Evolutionary conservation across 2,888 invertebrate genomes (phyloP).

Genomic region (Timema podura): DNA sequence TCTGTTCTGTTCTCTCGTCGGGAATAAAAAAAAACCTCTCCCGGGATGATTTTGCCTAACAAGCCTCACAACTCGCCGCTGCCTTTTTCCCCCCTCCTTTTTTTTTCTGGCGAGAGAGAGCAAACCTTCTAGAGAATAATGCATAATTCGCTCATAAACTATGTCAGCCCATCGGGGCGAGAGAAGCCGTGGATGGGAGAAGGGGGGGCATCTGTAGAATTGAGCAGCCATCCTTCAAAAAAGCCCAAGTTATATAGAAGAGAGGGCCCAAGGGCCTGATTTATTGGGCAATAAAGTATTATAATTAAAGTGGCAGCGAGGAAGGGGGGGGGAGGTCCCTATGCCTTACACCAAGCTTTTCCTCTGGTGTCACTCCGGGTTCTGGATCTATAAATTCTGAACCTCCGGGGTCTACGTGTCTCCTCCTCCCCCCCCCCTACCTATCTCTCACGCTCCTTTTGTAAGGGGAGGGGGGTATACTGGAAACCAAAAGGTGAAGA

Average conservation of each 20-base stretch:
- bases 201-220: conserved; percentile 60
- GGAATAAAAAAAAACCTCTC: conserved; percentile 15
- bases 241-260: conserved; percentile 33
- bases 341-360: too few species aligned
- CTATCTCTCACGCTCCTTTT: conserved; percentile 13
- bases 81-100: conserved; percentile 5
- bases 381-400: conserved; percentile 42
- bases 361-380: conserved; percentile 48
- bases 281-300: conserved; percentile 76
- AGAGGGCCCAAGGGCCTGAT: conserved; percentile 48
- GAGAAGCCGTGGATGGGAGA: too few species aligned
- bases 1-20: too few species aligned
- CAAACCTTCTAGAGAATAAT: conserved; percentile 30
- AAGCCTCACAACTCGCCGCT: conserved; percentile 17
- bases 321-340: too few species aligned
- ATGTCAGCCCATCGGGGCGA: conserved; percentile 43
- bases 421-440: conserved; percentile 36
- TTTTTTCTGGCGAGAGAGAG: conserved; percentile 11
- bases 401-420: too few species aligned
- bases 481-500: conserved; percentile 26
- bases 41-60: conserved; percentile 10
- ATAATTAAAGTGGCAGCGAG: conserved; percentile 68
- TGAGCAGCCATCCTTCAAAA: conserved; percentile 61
- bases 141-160: conserved; percentile 67
- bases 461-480: conserved; percentile 28